Conservation (phyloP, 2,113 vertebrate species). For the Pithys albifrons region DNA sequence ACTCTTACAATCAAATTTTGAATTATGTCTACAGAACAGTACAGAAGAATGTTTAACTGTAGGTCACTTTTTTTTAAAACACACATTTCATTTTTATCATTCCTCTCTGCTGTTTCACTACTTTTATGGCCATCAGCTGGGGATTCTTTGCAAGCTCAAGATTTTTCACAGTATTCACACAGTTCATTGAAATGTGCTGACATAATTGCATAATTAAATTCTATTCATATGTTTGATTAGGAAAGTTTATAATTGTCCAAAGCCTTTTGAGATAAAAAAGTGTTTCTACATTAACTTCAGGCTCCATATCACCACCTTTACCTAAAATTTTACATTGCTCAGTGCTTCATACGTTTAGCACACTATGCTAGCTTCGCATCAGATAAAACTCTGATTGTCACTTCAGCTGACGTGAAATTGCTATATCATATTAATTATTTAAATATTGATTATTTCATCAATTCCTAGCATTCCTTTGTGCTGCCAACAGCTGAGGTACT, state of each 20-base stretch:
- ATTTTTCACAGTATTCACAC: background rate
- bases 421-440: background rate
- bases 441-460: background rate
- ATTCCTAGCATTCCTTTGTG: background rate
- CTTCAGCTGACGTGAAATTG: background rate
- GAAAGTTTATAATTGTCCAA: background rate
- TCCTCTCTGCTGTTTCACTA: background rate
- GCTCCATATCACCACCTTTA: background rate
- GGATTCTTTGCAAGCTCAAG: background rate
- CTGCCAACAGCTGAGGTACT: background rate
- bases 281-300: background rate
- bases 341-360: background rate
- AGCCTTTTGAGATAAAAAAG: background rate
- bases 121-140: accelerated
- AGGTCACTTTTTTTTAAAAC: background rate
- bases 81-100: accelerated
- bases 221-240: background rate
- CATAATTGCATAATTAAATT: background rate
- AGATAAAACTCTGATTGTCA: background rate
- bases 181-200: background rate
- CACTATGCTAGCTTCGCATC: background rate
- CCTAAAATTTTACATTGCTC: background rate
- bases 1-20: background rate
- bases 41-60: background rate
- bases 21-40: background rate